Evolutionary conservation across 2,113 vertebrate species (phyloP), one percentile per base, ranked within the genome.

Genomic region (Rhipidura dahli): DNA sequence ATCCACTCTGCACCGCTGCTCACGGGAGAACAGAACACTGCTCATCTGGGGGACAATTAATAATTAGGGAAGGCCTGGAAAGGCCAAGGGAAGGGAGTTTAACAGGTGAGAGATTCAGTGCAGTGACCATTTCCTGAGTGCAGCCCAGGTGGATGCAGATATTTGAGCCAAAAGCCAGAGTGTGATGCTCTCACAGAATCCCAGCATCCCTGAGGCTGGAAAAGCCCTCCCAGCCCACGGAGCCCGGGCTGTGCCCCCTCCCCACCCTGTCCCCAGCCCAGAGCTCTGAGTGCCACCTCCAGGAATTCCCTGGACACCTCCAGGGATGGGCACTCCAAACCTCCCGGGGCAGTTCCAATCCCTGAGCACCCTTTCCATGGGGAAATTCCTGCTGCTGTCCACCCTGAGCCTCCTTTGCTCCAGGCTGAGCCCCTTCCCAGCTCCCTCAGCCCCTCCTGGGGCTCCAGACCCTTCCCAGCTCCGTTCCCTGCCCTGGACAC

Each of bases 151-250:
- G 13, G 13, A 13, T 31, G 80, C 49, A 61, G 64, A 6, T 5
- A 7, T 21, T 23, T 18, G 21, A 64, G 37, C 40, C 53, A 20
- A 86, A 90, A 47, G 8, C 21, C 24, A 15, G 57, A 42, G 19
- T 1, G 3, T 2, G 31, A 21, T 26, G 45, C 7, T 40, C 13
- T 8, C 73, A 16, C 11, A 40, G 30, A 61, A 39, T 40, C 10
- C 64, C 47, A 6, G 47, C 4, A 27, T 13, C 15, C 0, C 13
- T 24, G 8, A 5, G 39, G 56, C 0, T n/a, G 56, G 47, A 33
- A 47, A 70, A 61, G 5, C 4, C 9, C 83, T 31, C 17, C 45
- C 4, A 28, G 42, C 4, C 12, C 50, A 17, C 2, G 0, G 1
- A 66, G 13, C 10, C 13, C 82, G 4, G 1, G 3, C 59, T 24